phyloP scores from a whole-genome alignment of 2,113 vertebrate species.

The Aspiorhynchus laticeps region DNA sequence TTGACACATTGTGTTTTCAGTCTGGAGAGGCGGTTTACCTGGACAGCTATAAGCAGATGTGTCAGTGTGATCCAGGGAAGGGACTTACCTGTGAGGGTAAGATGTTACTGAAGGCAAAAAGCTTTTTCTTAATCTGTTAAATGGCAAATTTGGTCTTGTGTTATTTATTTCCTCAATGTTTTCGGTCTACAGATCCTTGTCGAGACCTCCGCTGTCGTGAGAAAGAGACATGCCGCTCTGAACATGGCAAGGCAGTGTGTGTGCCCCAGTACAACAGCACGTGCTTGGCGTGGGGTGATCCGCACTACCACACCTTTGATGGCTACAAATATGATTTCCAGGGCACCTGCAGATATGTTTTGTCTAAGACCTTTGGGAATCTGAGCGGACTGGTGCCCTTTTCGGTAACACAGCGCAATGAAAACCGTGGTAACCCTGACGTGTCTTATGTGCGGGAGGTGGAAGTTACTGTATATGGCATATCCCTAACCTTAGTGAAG shows the following conservation, averaged over 20 bases:
- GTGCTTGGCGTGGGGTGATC: constrained; percentile 79
- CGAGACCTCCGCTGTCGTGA: constrained; percentile 71
- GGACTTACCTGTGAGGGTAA: constrained; percentile 69
- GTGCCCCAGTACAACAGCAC: constrained; percentile 70
- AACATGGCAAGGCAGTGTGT: constrained; percentile 67
- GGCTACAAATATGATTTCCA: constrained; percentile 79
- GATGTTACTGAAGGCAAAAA: too few species aligned
- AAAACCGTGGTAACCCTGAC: constrained; percentile 71
- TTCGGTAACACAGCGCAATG: constrained; percentile 78
- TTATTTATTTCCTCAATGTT: background rate
- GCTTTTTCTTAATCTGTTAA: background rate
- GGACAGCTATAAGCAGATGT: constrained; percentile 70
- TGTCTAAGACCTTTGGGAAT: constrained; percentile 69
- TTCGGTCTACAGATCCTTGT: constrained; percentile 77
- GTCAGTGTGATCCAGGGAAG: constrained; percentile 68
- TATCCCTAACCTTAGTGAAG: constrained; percentile 72
- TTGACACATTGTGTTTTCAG: constrained; percentile 62
- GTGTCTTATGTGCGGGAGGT: constrained; percentile 78
- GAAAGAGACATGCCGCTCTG: constrained; percentile 76
- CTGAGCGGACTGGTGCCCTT: constrained; percentile 76
- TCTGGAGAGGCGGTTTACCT: constrained; percentile 65
- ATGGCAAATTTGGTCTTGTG: background rate
- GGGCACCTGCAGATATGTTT: constrained; percentile 78
- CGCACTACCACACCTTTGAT: constrained; percentile 82
- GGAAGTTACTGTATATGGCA: constrained; percentile 67